Conservation (phyloP, 2,113 vertebrate species). For the Syngnathoides biaculeatus region DNA sequence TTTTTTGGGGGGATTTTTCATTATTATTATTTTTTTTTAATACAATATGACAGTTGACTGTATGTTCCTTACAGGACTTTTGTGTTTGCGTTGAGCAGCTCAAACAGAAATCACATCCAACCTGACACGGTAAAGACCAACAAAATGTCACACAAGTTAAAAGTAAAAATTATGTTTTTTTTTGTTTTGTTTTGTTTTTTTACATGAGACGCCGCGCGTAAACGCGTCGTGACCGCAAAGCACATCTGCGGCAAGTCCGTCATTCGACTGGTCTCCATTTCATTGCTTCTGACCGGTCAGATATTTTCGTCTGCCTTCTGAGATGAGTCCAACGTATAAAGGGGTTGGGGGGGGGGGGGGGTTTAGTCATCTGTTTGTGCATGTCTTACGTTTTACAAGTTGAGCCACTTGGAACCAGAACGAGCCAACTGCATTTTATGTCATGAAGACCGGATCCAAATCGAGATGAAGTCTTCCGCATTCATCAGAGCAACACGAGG, state of each 20-base stretch:
- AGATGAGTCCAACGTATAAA: constrained; percentile 51
- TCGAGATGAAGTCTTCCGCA: not conserved
- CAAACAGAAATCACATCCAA: constrained; percentile 83
- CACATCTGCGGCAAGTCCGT: constrained; percentile 14
- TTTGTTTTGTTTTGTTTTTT: no score
- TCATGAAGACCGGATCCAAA: not conserved
- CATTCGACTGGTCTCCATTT: not conserved
- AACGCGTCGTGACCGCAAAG: constrained; percentile 37
- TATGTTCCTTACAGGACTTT: not conserved
- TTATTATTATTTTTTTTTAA: no score
- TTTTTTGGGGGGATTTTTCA: no score
- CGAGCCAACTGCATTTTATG: not conserved
- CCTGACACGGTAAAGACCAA: constrained; percentile 62
- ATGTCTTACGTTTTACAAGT: constrained; percentile 24
- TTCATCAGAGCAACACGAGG: not conserved
- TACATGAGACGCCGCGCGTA: constrained; percentile 11
- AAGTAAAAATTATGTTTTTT: not conserved
- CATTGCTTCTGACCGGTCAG: constrained; percentile 37
- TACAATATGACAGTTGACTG: not conserved
- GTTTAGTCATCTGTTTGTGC: constrained; percentile 35
- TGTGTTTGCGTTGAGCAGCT: constrained; percentile 25
- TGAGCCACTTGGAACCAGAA: not conserved
- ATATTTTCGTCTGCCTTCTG: constrained; percentile 37
- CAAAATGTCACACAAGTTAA: constrained; percentile 8
- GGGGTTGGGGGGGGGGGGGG: no score